A percentile compares a stretch with the other conserved stretches of the same genome.
Conservation (phyloP, 2,888 invertebrate species). For the Polydrusus cervinus region DNA sequence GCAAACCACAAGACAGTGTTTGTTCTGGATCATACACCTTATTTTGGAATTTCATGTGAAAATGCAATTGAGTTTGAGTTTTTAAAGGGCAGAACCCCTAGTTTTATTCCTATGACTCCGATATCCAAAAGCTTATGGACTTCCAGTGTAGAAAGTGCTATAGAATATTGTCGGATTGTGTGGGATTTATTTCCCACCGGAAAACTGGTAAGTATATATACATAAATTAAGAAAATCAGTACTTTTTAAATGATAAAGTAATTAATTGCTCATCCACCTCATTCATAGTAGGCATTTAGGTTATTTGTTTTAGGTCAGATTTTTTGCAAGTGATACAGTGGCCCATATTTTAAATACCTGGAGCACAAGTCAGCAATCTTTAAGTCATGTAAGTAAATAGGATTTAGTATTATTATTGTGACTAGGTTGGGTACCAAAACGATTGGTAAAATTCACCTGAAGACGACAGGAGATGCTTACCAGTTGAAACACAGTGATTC, state of each 20-base stretch:
- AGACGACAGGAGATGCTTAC: too few relatives aligned
- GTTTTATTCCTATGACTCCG: conserved; percentile 85
- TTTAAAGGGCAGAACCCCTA: conserved; percentile 79
- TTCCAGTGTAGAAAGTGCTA: conserved; percentile 93
- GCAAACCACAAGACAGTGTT: conserved; percentile 95
- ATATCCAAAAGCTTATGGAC: conserved; percentile 97
- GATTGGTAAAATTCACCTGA: too few relatives aligned
- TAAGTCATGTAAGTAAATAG: conserved; percentile 82
- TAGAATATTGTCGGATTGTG: conserved; percentile 97
- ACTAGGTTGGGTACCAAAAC: too few relatives aligned
- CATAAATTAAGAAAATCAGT: too few relatives aligned
- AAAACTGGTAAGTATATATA: conserved; percentile 79
- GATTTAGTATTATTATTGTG: too few relatives aligned
- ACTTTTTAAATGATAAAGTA: too few relatives aligned
- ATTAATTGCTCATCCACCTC: too few relatives aligned
- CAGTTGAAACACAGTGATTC: too few relatives aligned
- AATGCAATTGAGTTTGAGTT: conserved; percentile 89
- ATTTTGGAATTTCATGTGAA: conserved; percentile 90
- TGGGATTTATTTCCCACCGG: conserved; percentile 97
- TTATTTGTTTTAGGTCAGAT: conserved; percentile 78
- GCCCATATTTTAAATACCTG: conserved; percentile 91
- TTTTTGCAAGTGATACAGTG: conserved; percentile 90
- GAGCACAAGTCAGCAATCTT: conserved; percentile 87
- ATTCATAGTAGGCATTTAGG: too few relatives aligned
- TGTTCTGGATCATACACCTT: conserved; percentile 94